Conservation (phyloP, 2,888 invertebrate genomes). For the Orthonychiurus folsomi region DNA sequence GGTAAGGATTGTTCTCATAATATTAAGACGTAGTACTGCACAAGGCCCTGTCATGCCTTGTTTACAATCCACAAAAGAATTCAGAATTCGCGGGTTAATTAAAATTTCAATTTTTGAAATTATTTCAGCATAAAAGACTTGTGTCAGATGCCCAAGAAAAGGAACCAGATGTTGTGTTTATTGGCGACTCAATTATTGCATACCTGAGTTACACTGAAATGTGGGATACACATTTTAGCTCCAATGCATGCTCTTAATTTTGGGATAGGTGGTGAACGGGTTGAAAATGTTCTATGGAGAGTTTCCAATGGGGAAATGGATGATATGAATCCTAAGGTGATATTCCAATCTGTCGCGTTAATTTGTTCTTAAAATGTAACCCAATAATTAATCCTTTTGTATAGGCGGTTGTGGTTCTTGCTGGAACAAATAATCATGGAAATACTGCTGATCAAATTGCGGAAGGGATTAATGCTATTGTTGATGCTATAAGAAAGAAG, state of each 20-base stretch:
- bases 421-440: conserved; percentile 79
- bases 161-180: conserved; percentile 84
- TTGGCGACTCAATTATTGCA: conserved; percentile 80
- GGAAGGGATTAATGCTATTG: conserved; percentile 70
- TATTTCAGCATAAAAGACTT: conserved; percentile 71
- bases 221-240: conserved; percentile 82
- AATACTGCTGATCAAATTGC: conserved; percentile 70
- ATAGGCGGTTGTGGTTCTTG: conserved; percentile 58
- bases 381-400: conserved; percentile 3
- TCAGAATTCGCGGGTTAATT: no score
- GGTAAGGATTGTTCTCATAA: conserved; percentile 45
- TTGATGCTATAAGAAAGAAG: conserved; percentile 62
- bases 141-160: conserved; percentile 74
- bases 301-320: conserved; percentile 82
- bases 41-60: no score
- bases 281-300: conserved; percentile 83
- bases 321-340: conserved; percentile 75
- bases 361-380: not conserved
- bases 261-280: conserved; percentile 78
- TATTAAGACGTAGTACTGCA: not conserved
- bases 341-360: no score
- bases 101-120: no score
- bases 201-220: conserved; percentile 72
- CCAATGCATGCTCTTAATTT: conserved; percentile 86
- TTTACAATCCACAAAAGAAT: not conserved